Conservation (phyloP, 1,140 invertebrate genomes). For the Hyposmocoma kahamanoa region DNA sequence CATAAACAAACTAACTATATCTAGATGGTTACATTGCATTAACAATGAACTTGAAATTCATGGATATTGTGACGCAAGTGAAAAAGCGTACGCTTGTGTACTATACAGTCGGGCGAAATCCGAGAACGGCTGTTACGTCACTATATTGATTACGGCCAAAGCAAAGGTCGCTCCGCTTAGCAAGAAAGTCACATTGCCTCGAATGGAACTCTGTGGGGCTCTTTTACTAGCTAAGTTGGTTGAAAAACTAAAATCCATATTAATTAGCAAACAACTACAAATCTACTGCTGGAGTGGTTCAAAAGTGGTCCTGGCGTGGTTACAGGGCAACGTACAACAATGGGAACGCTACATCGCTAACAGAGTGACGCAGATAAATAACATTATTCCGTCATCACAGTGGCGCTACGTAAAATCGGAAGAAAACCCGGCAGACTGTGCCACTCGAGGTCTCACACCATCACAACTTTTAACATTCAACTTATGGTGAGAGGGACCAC, state of each 20-base stretch:
- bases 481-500: too few relatives aligned
- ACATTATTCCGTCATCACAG: not conserved
- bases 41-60: not conserved
- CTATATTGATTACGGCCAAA: not conserved
- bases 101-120: not conserved
- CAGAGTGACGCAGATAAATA: not conserved
- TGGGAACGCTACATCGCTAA: slow-evolving; percentile 14
- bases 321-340: slow-evolving; percentile 19
- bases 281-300: slow-evolving; percentile 28
- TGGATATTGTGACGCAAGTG: not conserved
- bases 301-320: slow-evolving; percentile 39
- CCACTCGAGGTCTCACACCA: slow-evolving; percentile 1
- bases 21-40: not conserved
- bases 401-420: slow-evolving; percentile 6
- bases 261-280: not conserved
- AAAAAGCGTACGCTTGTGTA: not conserved
- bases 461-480: too few relatives aligned
- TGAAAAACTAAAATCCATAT: not conserved
- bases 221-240: not conserved
- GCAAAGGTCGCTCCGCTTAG: not conserved
- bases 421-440: slow-evolving; percentile 5
- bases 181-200: not conserved
- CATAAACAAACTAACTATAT: not conserved
- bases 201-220: not conserved
- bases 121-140: not conserved